Evolutionary conservation across 2,888 invertebrate species (phyloP).

Genomic region (Sesia bembeciformis): DNA sequence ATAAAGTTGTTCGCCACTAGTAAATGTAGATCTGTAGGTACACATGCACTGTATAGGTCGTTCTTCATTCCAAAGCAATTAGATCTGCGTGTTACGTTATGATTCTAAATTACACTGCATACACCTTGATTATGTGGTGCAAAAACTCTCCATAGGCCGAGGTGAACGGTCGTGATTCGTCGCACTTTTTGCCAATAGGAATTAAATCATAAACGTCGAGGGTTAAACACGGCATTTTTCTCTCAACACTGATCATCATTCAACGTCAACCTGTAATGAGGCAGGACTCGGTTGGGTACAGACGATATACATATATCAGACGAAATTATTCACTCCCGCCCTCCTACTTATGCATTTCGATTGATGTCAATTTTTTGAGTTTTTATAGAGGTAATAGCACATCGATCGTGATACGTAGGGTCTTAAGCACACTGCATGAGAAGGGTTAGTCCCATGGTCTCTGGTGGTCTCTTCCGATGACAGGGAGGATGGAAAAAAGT

Average conservation of each 20-base stretch:
- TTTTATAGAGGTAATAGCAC: too few species aligned
- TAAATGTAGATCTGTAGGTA: too few species aligned
- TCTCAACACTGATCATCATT: constrained; percentile 48
- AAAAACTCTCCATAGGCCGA: neutral
- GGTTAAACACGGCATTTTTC: constrained; percentile 57
- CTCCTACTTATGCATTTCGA: constrained; percentile 35
- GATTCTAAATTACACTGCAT: neutral
- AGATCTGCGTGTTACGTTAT: neutral
- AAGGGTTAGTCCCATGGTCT: too few species aligned
- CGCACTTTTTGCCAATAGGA: constrained; percentile 37
- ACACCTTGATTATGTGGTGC: neutral
- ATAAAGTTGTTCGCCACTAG: too few species aligned
- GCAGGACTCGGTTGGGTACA: constrained; percentile 38
- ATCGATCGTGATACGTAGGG: too few species aligned
- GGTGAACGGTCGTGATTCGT: constrained; percentile 11
- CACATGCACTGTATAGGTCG: too few species aligned
- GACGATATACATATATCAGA: constrained; percentile 48
- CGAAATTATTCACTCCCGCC: constrained; percentile 57
- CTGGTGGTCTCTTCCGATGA: too few species aligned
- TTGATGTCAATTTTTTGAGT: constrained; percentile 19
- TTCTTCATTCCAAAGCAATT: neutral
- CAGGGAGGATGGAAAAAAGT: too few species aligned
- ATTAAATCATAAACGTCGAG: constrained; percentile 51
- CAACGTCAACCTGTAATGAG: constrained; percentile 64
- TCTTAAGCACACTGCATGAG: too few species aligned